These are phyloP conservation scores for Drosophila carrolli DNA, from an alignment of 1,140 invertebrate species.

Conservation along the genomic window DNA sequence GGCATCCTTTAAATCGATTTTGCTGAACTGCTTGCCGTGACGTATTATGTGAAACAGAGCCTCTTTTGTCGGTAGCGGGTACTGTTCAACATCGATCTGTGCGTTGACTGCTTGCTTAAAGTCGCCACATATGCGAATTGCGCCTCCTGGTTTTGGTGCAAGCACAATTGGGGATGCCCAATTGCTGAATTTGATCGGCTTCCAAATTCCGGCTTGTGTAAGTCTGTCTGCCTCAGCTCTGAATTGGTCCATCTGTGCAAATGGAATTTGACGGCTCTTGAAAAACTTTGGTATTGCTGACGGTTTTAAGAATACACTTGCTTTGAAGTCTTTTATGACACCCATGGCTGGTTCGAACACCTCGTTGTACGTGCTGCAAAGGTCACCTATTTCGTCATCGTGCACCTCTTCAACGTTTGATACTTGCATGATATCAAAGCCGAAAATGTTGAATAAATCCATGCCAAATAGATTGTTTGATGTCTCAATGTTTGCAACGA, in stretches of 20 bases:
- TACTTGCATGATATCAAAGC: neutral
- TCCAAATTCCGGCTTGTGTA: neutral
- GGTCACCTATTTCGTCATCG: no score
- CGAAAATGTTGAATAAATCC: no score
- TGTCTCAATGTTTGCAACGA: neutral
- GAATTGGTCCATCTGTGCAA: no score
- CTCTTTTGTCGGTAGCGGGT: neutral
- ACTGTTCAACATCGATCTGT: constrained; percentile 1
- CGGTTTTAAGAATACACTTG: no score
- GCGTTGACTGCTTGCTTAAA: neutral
- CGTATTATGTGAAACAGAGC: neutral
- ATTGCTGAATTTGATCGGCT: neutral
- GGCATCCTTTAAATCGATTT: neutral
- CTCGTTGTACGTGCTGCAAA: no score
- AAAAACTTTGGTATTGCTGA: no score
- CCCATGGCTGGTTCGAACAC: neutral
- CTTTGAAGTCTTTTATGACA: no score
- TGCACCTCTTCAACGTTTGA: neutral
- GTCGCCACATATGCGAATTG: neutral
- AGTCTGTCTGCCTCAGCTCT: neutral
- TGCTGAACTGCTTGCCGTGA: constrained; percentile 1
- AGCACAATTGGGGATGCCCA: neutral
- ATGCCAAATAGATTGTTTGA: neutral
- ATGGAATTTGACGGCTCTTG: no score
- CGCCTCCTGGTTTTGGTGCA: neutral